Conservation (phyloP, 2,888 invertebrate species). For the Drosophila hawaiiensis region DNA sequence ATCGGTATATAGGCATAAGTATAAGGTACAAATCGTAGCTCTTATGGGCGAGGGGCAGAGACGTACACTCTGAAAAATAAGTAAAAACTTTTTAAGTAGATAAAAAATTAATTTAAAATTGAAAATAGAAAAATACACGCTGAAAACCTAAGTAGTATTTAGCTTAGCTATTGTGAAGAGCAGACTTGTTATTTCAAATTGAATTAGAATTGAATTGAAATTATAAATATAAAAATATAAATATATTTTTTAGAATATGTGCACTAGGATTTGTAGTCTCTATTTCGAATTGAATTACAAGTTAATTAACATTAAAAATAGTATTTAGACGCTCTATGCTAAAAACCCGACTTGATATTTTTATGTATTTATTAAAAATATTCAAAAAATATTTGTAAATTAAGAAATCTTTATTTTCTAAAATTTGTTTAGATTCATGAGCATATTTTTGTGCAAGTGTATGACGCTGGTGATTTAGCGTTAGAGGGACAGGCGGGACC, state of each 20-base stretch:
- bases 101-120: not conserved
- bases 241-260: not conserved
- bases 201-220: not conserved
- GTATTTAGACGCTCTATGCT: fast-evolving
- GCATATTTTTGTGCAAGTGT: not conserved
- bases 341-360: not conserved
- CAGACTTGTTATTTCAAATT: not conserved
- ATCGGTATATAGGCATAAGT: constrained; percentile 2
- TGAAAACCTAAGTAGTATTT: not conserved
- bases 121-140: not conserved
- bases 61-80: not conserved
- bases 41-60: constrained; percentile 17
- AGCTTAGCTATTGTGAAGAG: not conserved
- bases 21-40: constrained; percentile 13
- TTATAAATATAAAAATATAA: not conserved
- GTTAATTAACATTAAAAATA: not conserved
- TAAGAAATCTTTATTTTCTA: not conserved
- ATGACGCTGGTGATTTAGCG: not conserved
- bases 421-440: not conserved
- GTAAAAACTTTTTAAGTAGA: not conserved
- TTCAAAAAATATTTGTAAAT: not conserved
- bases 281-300: not conserved
- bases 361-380: not conserved
- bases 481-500: constrained; percentile 24
- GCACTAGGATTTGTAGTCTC: not conserved